A percentile compares a stretch with the other conserved stretches of the same genome.
These are phyloP conservation scores for Prochilodus magdalenae DNA, from an alignment of 2,113 vertebrate genomes.

Conservation along the genomic window DNA sequence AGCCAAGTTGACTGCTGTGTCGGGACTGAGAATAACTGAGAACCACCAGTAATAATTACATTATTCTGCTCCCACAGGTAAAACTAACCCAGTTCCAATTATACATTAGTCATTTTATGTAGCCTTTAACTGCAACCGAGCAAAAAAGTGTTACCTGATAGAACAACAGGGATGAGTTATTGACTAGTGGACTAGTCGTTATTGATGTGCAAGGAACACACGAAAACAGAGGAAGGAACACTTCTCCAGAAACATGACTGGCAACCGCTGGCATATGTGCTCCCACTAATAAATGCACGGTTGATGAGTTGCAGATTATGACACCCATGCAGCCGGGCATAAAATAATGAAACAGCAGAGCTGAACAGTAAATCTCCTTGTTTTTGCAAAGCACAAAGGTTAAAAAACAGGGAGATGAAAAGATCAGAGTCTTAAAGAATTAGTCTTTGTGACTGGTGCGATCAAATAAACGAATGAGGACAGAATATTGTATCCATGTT, in stretches of 20 bases:
- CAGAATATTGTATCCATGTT: constrained; percentile 48
- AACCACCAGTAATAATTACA: too few relatives aligned
- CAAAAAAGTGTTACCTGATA: too few relatives aligned
- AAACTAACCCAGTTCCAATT: too few relatives aligned
- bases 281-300: background rate
- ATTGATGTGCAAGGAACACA: background rate
- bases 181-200: background rate
- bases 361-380: background rate
- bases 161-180: too few relatives aligned
- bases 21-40: too few relatives aligned
- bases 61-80: too few relatives aligned
- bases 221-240: background rate
- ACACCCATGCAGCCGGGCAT: constrained; percentile 1
- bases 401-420: background rate
- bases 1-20: too few relatives aligned
- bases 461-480: background rate
- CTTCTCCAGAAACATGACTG: background rate
- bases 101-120: too few relatives aligned
- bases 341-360: constrained; percentile 10
- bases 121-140: too few relatives aligned
- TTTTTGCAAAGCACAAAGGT: background rate
- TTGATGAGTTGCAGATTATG: constrained; percentile 42
- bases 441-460: background rate
- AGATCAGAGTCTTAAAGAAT: background rate
- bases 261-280: background rate